Conservation (phyloP, 2,888 invertebrate species). For the Oligia strigilis region DNA sequence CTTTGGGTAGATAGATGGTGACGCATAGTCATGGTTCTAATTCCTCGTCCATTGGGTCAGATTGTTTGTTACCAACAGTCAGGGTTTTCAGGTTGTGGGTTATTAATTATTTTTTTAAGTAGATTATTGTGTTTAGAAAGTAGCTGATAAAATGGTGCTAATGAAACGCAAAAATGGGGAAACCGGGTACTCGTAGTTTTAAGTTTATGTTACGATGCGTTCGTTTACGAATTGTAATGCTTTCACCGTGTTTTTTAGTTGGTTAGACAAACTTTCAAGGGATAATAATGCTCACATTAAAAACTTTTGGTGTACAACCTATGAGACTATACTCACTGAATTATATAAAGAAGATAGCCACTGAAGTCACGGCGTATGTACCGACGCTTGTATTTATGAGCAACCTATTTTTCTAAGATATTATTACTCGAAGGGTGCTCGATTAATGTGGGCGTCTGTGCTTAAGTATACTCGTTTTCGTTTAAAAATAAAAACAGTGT, state of each 20-base stretch:
- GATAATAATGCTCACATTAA: neutral
- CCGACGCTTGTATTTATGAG: neutral
- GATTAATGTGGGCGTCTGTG: neutral
- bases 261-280: neutral
- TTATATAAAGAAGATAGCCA: neutral
- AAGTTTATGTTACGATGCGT: constrained; percentile 16
- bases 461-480: neutral
- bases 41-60: neutral
- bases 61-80: constrained; percentile 77
- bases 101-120: constrained; percentile 30
- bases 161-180: constrained; percentile 74
- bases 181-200: constrained; percentile 72
- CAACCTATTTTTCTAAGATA: neutral
- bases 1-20: too few relatives aligned
- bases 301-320: neutral
- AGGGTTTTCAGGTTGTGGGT: constrained; percentile 80
- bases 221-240: constrained; percentile 23
- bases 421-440: neutral
- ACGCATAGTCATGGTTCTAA: neutral
- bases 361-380: neutral
- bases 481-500: constrained; percentile 7
- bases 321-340: neutral
- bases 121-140: constrained; percentile 32
- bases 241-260: neutral
- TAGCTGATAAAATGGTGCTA: constrained; percentile 87